Evolutionary conservation across 2,113 vertebrate genomes (phyloP).

Genomic region (Clupea harengus): DNA sequence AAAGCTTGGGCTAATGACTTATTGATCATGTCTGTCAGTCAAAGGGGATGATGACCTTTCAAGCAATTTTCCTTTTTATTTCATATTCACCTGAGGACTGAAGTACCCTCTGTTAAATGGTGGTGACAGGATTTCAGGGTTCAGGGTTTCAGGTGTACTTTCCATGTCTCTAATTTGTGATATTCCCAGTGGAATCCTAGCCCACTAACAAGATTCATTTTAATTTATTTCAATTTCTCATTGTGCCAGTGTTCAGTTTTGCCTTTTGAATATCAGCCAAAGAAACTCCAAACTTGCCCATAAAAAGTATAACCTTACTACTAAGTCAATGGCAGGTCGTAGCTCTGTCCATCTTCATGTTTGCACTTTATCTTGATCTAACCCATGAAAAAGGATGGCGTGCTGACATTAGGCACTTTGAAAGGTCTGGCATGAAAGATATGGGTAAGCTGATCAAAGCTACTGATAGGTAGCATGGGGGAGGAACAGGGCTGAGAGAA

Average conservation of each 20-base stretch:
- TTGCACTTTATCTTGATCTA: constrained; percentile 2
- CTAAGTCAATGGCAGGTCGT: neutral
- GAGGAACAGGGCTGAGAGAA: neutral
- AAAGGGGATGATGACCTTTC: constrained; percentile 33
- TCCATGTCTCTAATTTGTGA: neutral
- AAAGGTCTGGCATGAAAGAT: constrained; percentile 10
- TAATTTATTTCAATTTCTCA: neutral
- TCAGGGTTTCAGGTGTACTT: neutral
- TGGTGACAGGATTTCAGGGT: neutral
- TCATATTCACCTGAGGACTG: constrained; percentile 9
- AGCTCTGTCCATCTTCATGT: neutral
- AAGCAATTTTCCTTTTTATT: constrained; percentile 5
- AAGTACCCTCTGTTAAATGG: neutral
- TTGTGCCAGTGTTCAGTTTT: neutral
- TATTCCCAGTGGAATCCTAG: neutral
- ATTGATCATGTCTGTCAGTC: constrained; percentile 41
- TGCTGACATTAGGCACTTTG: neutral
- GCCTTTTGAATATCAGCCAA: neutral
- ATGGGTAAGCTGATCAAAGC: neutral
- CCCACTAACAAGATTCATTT: neutral
- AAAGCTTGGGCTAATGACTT: constrained; percentile 38
- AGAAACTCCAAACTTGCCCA: neutral
- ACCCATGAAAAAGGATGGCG: neutral
- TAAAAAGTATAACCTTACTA: neutral
- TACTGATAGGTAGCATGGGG: neutral